A percentile compares a stretch with the other conserved stretches of the same genome.
These are phyloP conservation scores for Mormyrops attenuatus DNA, from an alignment of 2,797 vertebrate genomes.

Conservation along the genomic window DNA sequence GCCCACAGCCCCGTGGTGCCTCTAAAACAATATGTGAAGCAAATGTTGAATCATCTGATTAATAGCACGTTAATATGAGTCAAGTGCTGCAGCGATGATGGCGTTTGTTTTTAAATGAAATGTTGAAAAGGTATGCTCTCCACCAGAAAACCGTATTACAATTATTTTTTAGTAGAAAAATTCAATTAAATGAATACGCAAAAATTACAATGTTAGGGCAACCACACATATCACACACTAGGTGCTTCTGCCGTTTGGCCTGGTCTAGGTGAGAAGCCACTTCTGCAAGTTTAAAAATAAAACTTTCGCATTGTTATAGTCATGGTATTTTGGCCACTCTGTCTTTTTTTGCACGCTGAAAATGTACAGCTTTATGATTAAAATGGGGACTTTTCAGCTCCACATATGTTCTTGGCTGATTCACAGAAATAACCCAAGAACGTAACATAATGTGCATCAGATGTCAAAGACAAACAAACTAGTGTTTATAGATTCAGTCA, in stretches of 20 bases:
- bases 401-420: slow-evolving; percentile 19
- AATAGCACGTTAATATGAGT: background rate
- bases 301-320: background rate
- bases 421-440: slow-evolving; percentile 13
- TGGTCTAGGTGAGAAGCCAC: background rate
- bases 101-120: background rate
- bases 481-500: slow-evolving; percentile 2
- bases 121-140: background rate
- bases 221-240: background rate
- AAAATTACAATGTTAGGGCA: background rate
- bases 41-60: background rate
- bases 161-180: background rate
- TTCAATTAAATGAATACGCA: background rate
- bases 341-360: background rate
- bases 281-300: background rate
- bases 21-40: slow-evolving; percentile 5
- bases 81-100: background rate
- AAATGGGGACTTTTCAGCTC: slow-evolving; percentile 3
- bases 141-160: background rate
- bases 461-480: slow-evolving; percentile 25
- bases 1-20: background rate
- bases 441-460: slow-evolving; percentile 25
- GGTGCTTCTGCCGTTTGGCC: background rate
- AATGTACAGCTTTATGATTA: slow-evolving; percentile 11
- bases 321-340: background rate